These are phyloP conservation scores for Eupeodes luniger DNA, from an alignment of 2,888 invertebrate genomes.

Conservation along the genomic window DNA sequence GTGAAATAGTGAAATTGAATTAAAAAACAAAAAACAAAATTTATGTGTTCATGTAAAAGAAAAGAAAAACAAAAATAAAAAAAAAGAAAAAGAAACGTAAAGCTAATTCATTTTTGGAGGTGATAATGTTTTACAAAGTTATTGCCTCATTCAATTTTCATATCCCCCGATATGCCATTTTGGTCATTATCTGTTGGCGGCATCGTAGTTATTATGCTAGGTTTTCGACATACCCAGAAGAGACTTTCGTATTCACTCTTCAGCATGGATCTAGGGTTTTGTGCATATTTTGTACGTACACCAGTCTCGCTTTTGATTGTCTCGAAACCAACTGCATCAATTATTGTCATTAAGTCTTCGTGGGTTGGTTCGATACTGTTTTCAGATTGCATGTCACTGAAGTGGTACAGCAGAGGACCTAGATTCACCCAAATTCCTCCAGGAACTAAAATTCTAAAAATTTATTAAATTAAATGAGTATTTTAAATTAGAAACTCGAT, in stretches of 20 bases:
- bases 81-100: slow-evolving; percentile 42
- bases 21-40: slow-evolving; percentile 35
- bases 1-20: slow-evolving; percentile 22
- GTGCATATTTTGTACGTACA: slow-evolving; percentile 94
- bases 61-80: not conserved
- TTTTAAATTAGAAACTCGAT: not conserved
- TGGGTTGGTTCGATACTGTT: slow-evolving; percentile 97
- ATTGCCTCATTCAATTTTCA: slow-evolving; percentile 43
- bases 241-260: slow-evolving; percentile 96
- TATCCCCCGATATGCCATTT: slow-evolving; percentile 30
- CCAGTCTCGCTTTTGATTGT: slow-evolving; percentile 89
- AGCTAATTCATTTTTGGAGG: slow-evolving; percentile 55
- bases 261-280: slow-evolving; percentile 96
- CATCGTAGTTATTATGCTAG: slow-evolving; percentile 79
- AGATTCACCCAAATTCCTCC: slow-evolving; percentile 95
- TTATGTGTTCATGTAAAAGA: slow-evolving; percentile 6
- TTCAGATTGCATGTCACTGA: slow-evolving; percentile 94
- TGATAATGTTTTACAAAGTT: not conserved
- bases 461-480: slow-evolving; percentile 28
- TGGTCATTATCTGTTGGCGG: not conserved
- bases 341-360: slow-evolving; percentile 91
- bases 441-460: slow-evolving; percentile 90
- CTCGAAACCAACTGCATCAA: slow-evolving; percentile 92
- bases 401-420: slow-evolving; percentile 96
- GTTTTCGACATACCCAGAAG: slow-evolving; percentile 95